phyloP scores from a whole-genome alignment of 2,797 vertebrate species.

The Enteromius viviparus region DNA sequence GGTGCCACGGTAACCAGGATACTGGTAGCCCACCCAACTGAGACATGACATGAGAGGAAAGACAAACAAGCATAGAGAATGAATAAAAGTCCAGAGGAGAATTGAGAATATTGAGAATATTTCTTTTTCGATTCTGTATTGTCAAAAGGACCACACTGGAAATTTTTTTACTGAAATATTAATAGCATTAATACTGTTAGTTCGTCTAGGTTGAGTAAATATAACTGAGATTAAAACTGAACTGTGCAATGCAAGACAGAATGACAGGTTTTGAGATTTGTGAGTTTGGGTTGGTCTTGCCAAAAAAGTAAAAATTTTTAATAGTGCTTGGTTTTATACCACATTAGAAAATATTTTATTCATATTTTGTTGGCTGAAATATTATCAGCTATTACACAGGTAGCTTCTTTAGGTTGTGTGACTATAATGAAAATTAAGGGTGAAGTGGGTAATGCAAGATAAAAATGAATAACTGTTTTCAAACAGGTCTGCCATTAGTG shows the following conservation, averaged over 20 bases:
- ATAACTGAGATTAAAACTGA: not conserved
- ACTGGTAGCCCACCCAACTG: constrained; percentile 81
- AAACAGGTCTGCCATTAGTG: no score
- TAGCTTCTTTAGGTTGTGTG: no score
- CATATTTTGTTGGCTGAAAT: no score
- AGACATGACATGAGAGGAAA: constrained; percentile 34
- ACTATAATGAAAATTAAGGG: no score
- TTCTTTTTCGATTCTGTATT: not conserved
- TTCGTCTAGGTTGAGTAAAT: not conserved
- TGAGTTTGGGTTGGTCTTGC: no score
- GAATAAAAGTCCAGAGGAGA: constrained; percentile 4
- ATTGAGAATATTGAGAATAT: not conserved
- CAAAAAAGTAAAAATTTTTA: no score
- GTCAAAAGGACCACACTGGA: not conserved
- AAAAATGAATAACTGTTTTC: no score
- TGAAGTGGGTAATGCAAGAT: no score
- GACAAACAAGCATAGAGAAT: constrained; percentile 23
- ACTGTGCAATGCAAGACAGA: not conserved
- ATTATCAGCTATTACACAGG: no score
- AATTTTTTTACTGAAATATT: not conserved
- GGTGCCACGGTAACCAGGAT: constrained; percentile 78
- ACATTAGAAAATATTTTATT: no score
- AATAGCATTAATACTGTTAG: not conserved
- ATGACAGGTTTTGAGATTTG: not conserved
- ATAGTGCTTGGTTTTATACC: no score